These are phyloP conservation scores for Saccostrea echinata DNA, from an alignment of 1,140 invertebrate species.

Conservation along the genomic window DNA sequence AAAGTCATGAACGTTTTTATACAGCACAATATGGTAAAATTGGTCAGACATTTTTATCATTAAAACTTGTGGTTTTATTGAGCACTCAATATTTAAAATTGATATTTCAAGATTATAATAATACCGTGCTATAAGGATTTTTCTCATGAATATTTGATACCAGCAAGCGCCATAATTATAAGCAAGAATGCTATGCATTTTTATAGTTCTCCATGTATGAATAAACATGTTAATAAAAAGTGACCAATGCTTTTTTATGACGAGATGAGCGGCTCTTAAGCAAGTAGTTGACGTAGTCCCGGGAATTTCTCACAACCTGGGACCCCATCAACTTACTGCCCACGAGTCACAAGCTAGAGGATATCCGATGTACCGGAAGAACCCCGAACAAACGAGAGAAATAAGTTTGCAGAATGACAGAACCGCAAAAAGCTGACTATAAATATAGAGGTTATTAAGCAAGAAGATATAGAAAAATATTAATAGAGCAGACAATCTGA, in stretches of 20 bases:
- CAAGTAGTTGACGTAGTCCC: constrained; percentile 77
- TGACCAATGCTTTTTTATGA: constrained; percentile 39
- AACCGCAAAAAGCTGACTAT: constrained; percentile 22
- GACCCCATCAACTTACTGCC: constrained; percentile 76
- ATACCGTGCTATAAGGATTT: background rate
- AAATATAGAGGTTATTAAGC: constrained; percentile 16
- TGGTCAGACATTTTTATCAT: background rate
- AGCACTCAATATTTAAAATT: background rate
- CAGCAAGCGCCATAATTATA: constrained; percentile 20
- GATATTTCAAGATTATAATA: background rate
- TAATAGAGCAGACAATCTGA: constrained; percentile 34
- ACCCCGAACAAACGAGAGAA: background rate
- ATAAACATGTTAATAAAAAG: constrained; percentile 45
- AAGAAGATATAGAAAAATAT: constrained; percentile 29
- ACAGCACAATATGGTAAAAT: background rate
- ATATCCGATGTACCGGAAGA: background rate
- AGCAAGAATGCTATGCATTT: constrained; percentile 20
- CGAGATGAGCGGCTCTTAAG: constrained; percentile 55
- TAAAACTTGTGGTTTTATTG: background rate
- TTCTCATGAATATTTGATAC: background rate
- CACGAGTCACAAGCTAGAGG: constrained; percentile 50
- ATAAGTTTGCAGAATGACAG: constrained; percentile 20
- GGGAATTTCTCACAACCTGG: constrained; percentile 69
- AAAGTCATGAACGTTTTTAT: background rate
- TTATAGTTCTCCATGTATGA: constrained; percentile 18